These are phyloP conservation scores for Hystrix cristata DNA, from an alignment of 2,113 vertebrate genomes.

Conservation along the genomic window DNA sequence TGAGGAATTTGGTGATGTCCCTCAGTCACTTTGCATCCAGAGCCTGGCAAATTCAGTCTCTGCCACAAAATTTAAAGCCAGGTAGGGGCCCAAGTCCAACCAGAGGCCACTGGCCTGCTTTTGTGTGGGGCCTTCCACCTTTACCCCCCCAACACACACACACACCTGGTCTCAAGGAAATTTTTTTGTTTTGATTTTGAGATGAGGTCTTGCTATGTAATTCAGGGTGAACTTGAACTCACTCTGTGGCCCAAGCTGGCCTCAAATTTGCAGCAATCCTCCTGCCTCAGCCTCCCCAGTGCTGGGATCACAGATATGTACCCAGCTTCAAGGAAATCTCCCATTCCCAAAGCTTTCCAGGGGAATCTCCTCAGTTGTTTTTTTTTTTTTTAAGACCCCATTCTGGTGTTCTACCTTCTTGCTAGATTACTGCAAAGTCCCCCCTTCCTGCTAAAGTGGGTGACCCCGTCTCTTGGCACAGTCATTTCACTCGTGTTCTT, in stretches of 20 bases:
- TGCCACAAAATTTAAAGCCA: constrained; percentile 70
- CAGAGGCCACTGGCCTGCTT: constrained; percentile 36
- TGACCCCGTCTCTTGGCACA: neutral
- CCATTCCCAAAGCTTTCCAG: constrained; percentile 32
- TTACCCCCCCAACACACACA: neutral
- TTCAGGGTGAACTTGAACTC: neutral
- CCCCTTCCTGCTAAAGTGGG: constrained; percentile 14
- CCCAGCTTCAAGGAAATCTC: constrained; percentile 31
- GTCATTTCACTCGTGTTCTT: constrained; percentile 5
- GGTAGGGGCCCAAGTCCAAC: constrained; percentile 72
- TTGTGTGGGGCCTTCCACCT: neutral
- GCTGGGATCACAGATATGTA: neutral
- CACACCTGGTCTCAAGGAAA: neutral
- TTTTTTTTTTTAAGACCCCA: constrained; percentile 1
- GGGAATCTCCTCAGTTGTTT: neutral
- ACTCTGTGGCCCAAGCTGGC: neutral
- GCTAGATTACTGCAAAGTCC: neutral
- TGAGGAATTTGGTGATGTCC: constrained; percentile 61
- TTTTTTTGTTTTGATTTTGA: neutral
- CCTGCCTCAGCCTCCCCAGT: neutral
- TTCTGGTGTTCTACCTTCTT: constrained; percentile 16
- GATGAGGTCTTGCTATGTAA: neutral
- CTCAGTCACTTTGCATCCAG: constrained; percentile 53
- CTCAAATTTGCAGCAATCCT: neutral
- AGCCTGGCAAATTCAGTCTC: constrained; percentile 62